Percentiles rank a stretch among this genome's conserved stretches.
phyloP scores from a whole-genome alignment of 2,888 invertebrate genomes.

The Epistrophe eligans region DNA sequence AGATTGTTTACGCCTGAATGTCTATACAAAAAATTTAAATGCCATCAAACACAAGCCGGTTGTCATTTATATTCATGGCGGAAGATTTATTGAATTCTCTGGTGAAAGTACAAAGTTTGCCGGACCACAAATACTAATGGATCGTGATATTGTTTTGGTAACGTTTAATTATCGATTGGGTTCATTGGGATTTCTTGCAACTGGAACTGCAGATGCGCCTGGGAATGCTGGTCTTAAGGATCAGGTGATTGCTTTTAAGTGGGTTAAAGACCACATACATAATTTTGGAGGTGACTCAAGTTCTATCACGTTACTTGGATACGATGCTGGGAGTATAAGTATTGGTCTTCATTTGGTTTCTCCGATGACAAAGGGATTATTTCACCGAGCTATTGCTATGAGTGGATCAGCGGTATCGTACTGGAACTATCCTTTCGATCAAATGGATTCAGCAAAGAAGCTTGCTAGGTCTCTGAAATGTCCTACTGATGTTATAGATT shows the following conservation, averaged over 20 bases:
- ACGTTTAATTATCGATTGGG: slow-evolving; percentile 87
- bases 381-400: slow-evolving; percentile 89
- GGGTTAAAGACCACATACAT: slow-evolving; percentile 87
- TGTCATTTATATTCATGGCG: slow-evolving; percentile 88
- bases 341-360: slow-evolving; percentile 86
- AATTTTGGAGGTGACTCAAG: slow-evolving; percentile 88
- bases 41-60: slow-evolving; percentile 84
- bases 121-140: slow-evolving; percentile 86
- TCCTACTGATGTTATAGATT: slow-evolving; percentile 82
- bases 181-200: slow-evolving; percentile 86
- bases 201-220: slow-evolving; percentile 87
- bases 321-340: slow-evolving; percentile 85
- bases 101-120: slow-evolving; percentile 85
- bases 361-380: slow-evolving; percentile 88
- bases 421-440: slow-evolving; percentile 84
- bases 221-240: slow-evolving; percentile 90
- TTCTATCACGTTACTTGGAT: slow-evolving; percentile 87
- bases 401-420: slow-evolving; percentile 86
- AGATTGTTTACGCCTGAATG: slow-evolving; percentile 86
- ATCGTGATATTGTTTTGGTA: slow-evolving; percentile 87
- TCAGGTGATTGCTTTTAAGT: slow-evolving; percentile 87
- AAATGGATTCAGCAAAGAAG: slow-evolving; percentile 85
- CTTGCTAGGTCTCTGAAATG: slow-evolving; percentile 87
- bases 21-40: slow-evolving; percentile 84
- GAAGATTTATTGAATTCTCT: slow-evolving; percentile 86